These are phyloP conservation scores for Oxyura jamaicensis DNA, from an alignment of 2,113 vertebrate genomes.

Conservation along the genomic window DNA sequence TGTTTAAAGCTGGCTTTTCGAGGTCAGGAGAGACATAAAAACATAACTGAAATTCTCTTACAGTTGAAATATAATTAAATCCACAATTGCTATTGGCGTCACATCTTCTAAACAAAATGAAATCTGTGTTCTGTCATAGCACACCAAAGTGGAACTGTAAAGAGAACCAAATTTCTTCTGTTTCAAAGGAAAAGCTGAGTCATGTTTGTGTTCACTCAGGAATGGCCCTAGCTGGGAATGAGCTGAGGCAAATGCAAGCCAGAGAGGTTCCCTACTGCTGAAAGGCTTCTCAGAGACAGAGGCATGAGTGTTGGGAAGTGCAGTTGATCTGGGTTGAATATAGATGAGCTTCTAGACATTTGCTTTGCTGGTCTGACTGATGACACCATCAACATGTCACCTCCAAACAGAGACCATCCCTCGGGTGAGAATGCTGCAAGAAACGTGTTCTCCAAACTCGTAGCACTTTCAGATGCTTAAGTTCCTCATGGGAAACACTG, in stretches of 20 bases:
- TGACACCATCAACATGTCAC: not conserved
- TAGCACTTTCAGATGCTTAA: not conserved
- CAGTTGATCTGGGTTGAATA: not conserved
- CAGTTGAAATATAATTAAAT: constrained; percentile 35
- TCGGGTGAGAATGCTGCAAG: not conserved
- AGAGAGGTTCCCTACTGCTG: not conserved
- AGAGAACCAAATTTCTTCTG: not conserved
- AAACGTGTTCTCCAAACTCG: not conserved
- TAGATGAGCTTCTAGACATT: not conserved
- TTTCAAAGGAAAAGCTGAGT: constrained; percentile 51
- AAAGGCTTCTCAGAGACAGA: constrained; percentile 23
- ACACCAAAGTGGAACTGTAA: not conserved
- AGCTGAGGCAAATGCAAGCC: not conserved
- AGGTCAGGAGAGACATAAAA: constrained; percentile 5
- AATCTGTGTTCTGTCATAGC: constrained; percentile 18
- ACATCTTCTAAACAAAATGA: constrained; percentile 30
- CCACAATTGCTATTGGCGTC: not conserved
- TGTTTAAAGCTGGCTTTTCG: not conserved
- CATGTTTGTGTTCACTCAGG: constrained; percentile 23
- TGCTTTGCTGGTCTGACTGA: not conserved
- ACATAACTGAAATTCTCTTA: constrained; percentile 1
- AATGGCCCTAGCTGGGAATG: constrained; percentile 2
- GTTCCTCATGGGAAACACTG: fast-evolving
- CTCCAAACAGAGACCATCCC: not conserved
- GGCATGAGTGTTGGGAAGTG: not conserved